Conservation (phyloP, 2,113 vertebrate species). For the Tetrax tetrax region DNA sequence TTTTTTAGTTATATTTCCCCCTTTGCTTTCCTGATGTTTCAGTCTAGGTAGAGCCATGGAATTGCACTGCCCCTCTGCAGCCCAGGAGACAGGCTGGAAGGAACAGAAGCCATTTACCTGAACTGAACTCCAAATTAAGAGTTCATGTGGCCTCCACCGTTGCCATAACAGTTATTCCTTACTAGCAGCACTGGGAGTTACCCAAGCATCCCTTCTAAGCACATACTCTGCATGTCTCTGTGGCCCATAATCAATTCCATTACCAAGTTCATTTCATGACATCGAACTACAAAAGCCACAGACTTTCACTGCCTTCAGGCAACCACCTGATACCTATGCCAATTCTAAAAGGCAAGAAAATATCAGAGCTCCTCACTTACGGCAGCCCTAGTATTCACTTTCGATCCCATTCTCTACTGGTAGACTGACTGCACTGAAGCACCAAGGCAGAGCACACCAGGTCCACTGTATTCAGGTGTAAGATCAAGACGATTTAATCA, state of each 20-base stretch:
- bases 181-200: neutral
- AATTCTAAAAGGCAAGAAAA: neutral
- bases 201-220: neutral
- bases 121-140: neutral
- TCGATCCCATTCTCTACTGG: neutral
- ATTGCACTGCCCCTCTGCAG: neutral
- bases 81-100: neutral
- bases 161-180: neutral
- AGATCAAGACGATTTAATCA: no score
- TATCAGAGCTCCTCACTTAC: neutral
- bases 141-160: neutral
- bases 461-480: no score
- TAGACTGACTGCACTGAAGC: no score
- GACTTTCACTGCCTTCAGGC: neutral
- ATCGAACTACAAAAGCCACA: neutral
- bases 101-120: neutral
- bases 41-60: neutral
- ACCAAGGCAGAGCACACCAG: no score
- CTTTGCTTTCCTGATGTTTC: neutral
- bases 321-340: neutral
- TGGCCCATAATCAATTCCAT: neutral
- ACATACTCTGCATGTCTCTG: neutral
- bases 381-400: neutral
- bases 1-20: accelerated
- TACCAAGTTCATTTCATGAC: neutral